These are phyloP conservation scores for Megalopta genalis DNA, from an alignment of 1,140 invertebrate genomes.

Conservation along the genomic window DNA sequence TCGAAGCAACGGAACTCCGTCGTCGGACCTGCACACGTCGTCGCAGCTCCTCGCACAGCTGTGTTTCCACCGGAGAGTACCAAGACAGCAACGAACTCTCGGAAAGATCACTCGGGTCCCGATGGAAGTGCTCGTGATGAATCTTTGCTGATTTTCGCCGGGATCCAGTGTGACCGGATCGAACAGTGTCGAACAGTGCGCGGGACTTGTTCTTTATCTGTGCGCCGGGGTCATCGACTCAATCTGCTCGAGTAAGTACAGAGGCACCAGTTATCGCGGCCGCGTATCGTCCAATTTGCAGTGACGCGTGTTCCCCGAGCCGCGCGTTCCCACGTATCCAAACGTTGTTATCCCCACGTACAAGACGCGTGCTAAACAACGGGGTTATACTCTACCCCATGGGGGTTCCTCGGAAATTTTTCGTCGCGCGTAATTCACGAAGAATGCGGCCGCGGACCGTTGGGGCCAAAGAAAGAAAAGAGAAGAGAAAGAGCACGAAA, in stretches of 20 bases:
- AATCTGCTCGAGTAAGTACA: conserved; percentile 10
- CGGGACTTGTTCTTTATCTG: neutral
- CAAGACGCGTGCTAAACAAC: no score
- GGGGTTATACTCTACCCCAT: no score
- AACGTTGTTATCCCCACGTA: no score
- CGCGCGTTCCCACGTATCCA: neutral
- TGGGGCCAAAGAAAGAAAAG: neutral
- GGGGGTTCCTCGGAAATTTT: conserved; percentile 19
- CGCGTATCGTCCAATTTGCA: neutral
- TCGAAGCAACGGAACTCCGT: no score
- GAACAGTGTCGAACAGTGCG: neutral
- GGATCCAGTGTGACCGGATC: neutral
- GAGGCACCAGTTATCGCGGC: conserved; percentile 7
- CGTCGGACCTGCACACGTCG: no score
- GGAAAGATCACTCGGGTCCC: no score
- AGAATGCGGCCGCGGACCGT: conserved; percentile 3
- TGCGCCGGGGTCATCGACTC: neutral
- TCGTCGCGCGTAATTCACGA: conserved; percentile 36
- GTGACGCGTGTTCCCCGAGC: neutral
- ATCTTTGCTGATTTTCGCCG: neutral
- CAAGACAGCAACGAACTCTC: no score
- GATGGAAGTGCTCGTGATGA: no score
- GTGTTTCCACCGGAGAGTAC: no score
- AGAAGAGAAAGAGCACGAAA: neutral
- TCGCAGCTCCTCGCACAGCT: no score